Evolutionary conservation across 53 echinoderm and acorn worm species (phyloP).

Genomic region (Paracentrotus lividus): DNA sequence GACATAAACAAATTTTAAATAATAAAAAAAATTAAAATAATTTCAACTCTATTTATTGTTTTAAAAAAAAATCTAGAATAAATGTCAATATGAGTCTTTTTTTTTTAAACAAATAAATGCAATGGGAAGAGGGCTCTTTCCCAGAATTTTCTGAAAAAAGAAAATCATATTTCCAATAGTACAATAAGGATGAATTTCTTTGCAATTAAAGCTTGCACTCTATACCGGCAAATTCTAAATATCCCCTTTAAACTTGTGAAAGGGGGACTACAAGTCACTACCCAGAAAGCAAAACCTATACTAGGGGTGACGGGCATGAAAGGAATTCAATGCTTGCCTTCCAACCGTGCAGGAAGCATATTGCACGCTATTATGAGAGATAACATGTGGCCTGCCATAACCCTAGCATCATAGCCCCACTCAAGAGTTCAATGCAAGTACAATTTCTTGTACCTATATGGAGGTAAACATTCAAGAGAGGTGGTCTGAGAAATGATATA

Average conservation of each 20-base stretch:
- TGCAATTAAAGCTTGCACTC: too few relatives aligned
- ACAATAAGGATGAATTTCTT: too few relatives aligned
- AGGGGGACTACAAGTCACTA: background rate
- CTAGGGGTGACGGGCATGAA: constrained; percentile 36
- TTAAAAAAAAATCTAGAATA: too few relatives aligned
- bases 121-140: too few relatives aligned
- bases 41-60: too few relatives aligned
- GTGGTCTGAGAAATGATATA: background rate
- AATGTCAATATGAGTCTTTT: too few relatives aligned
- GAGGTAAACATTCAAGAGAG: background rate
- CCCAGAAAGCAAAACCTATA: constrained; percentile 30
- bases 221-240: background rate
- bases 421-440: background rate
- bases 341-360: constrained; percentile 23
- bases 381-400: background rate
- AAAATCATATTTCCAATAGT: too few relatives aligned
- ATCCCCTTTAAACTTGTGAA: background rate
- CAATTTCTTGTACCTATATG: background rate
- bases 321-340: background rate
- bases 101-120: too few relatives aligned
- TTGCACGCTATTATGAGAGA: background rate
- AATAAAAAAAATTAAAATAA: too few relatives aligned
- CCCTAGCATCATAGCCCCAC: background rate
- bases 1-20: too few relatives aligned
- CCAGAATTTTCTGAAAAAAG: too few relatives aligned